Base-by-base conservation (phyloP, 2,113 vertebrate species). In the Mobula birostris region DNA sequence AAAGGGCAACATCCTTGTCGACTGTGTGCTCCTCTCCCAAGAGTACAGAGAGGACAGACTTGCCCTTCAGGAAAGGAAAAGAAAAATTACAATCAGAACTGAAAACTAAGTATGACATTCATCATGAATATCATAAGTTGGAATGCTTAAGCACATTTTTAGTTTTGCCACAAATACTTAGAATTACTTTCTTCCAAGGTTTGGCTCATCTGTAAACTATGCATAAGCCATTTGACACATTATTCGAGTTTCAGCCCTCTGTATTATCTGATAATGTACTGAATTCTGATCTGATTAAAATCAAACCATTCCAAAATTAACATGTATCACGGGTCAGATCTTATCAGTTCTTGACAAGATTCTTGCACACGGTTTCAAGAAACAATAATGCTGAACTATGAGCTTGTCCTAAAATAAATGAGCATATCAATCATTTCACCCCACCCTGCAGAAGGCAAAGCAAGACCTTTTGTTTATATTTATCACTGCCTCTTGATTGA, bases 21-120 rank as follows among this genome's bases (percentile, higher is more conserved):
- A 97, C 96, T 95, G 95, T 95, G 77, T 96, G 96, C 88, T 98
- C 98, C 94, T 98, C 97, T 2, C 97, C 95, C 94, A 99, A 97
- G 96, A 98, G 95, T 93, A 99, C 97, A 0, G 98, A 98, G 95
- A 99, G 96, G 94, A 98, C 96, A 96, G 98, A 98, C 95, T 97
- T 97, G 80, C 98, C 99, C 99, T 99, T 95, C 24, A 85, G 95
- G 94, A 94, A 0, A 66, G 94, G 76, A 94, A 94, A 76, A 93
- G 94, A 63, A 72, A 83, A 17, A 14, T 29, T 61, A 87, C 0
- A 90, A 68, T 32, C 85, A 66, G 58, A 17, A n/a, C 8, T 32
- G 14, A 32, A 90, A 66, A 90, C 12, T 32, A 1, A 66, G 29
- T 4, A 15, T 6, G 12, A 5, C 66, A 32, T 90, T 90, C 61